phyloP scores from a whole-genome alignment of 2,797 vertebrate species.

The Tokudaia muenninki region DNA sequence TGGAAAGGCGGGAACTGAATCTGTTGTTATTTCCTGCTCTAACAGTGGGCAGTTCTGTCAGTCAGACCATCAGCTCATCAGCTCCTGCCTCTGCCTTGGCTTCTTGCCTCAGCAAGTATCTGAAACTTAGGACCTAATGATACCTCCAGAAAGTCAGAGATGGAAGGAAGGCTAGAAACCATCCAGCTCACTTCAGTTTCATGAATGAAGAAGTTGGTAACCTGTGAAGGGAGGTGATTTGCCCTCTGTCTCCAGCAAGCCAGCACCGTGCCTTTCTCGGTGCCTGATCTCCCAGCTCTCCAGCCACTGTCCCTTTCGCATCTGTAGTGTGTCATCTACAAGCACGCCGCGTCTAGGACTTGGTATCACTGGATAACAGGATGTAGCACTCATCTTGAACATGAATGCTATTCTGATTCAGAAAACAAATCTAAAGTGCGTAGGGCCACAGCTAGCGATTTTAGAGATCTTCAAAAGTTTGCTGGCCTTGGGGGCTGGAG shows the following conservation, averaged over 20 bases:
- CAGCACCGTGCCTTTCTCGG: not conserved
- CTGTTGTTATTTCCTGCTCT: not conserved
- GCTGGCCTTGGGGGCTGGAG: not conserved
- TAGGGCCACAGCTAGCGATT: not conserved
- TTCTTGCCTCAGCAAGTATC: not conserved
- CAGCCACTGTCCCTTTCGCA: not conserved
- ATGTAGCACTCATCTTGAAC: not conserved
- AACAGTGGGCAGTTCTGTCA: not conserved
- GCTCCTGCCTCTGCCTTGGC: not conserved
- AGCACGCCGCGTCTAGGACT: not conserved
- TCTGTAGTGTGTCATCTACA: not conserved
- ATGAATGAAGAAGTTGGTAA: not conserved
- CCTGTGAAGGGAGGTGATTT: not conserved
- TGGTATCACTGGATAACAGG: not conserved
- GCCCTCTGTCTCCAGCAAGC: not conserved
- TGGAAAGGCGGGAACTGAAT: not conserved
- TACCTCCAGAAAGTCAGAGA: not conserved
- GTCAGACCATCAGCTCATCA: not conserved
- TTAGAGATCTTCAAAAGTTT: constrained; percentile 30
- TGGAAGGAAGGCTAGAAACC: not conserved
- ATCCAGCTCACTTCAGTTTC: constrained; percentile 16
- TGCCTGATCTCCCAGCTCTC: not conserved
- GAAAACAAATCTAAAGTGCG: constrained; percentile 46
- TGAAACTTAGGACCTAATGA: not conserved
- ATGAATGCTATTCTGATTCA: constrained; percentile 9